Percentiles rank a stretch among this genome's conserved stretches.
Evolutionary conservation across 2,888 invertebrate species (phyloP).

Genomic region (Pecten maximus): DNA sequence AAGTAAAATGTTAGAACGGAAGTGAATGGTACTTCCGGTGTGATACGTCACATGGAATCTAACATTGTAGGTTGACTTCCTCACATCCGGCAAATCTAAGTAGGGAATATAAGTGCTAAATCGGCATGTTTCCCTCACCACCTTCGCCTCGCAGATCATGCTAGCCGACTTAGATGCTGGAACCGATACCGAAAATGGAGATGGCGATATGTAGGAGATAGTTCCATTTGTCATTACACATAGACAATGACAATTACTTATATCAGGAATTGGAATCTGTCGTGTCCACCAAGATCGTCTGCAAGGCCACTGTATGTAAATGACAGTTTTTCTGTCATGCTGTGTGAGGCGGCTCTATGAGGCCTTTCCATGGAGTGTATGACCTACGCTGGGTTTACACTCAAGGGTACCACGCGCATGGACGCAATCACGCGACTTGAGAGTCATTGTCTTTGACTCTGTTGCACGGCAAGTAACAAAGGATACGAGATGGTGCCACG

Average conservation of each 20-base stretch:
- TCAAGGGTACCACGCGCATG: background rate
- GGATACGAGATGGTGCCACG: background rate
- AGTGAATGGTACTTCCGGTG: background rate
- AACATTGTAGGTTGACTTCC: background rate
- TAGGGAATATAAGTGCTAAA: background rate
- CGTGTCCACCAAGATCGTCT: background rate
- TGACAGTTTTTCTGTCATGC: background rate
- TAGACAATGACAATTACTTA: conserved; percentile 21
- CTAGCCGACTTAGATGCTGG: background rate
- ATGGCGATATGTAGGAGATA: background rate
- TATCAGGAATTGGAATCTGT: background rate
- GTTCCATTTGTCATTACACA: conserved; percentile 25
- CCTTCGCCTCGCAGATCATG: background rate
- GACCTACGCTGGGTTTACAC: background rate
- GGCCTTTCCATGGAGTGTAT: background rate
- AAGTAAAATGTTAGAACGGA: background rate
- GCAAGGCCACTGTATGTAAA: conserved; percentile 1
- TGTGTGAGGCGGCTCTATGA: background rate
- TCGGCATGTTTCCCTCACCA: background rate
- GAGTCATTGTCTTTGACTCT: background rate
- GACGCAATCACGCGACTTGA: background rate
- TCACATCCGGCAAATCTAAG: background rate
- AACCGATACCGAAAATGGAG: background rate
- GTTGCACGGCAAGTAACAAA: background rate
- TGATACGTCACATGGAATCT: background rate